Evolutionary conservation across 2,113 vertebrate genomes (phyloP).

Genomic region (Speoplatyrhinus poulsoni): DNA sequence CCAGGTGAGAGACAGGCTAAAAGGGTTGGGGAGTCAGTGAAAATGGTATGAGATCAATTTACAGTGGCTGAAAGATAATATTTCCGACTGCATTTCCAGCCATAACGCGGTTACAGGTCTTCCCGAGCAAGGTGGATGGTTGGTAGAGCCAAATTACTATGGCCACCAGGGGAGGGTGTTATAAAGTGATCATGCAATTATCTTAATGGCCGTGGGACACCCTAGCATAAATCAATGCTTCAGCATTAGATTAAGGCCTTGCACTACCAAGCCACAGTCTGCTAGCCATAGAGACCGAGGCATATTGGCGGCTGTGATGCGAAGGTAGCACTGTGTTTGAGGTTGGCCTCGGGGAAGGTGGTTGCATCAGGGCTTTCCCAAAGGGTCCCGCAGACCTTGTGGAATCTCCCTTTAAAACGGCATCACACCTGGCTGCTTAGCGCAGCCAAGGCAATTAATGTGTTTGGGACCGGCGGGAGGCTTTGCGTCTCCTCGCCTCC

Average conservation of each 20-base stretch:
- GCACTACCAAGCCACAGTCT: conserved; percentile 37
- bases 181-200: conserved; percentile 81
- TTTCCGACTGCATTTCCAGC: conserved; percentile 61
- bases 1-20: conserved; percentile 65
- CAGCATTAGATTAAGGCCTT: conserved; percentile 71
- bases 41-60: conserved; percentile 73
- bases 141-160: conserved; percentile 55
- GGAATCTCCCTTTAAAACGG: conserved; percentile 30
- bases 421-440: conserved; percentile 48
- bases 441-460: conserved; percentile 58
- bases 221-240: conserved; percentile 76
- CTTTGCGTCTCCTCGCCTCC: conserved; percentile 25
- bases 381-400: conserved; percentile 30
- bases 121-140: conserved; percentile 35
- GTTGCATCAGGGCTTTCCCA: conserved; percentile 34
- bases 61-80: conserved; percentile 67
- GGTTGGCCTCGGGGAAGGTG: conserved; percentile 21
- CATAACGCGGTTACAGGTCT: conserved; percentile 69
- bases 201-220: conserved; percentile 76
- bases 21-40: conserved; percentile 60
- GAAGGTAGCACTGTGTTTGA: conserved; percentile 13
- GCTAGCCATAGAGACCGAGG: conserved; percentile 17
- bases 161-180: conserved; percentile 68
- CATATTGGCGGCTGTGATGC: conserved; percentile 31
- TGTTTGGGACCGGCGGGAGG: conserved; percentile 42